Percentiles rank a stretch among this genome's conserved stretches.
phyloP scores from a whole-genome alignment of 2,888 invertebrate genomes.

The Agonopterix heracliana region DNA sequence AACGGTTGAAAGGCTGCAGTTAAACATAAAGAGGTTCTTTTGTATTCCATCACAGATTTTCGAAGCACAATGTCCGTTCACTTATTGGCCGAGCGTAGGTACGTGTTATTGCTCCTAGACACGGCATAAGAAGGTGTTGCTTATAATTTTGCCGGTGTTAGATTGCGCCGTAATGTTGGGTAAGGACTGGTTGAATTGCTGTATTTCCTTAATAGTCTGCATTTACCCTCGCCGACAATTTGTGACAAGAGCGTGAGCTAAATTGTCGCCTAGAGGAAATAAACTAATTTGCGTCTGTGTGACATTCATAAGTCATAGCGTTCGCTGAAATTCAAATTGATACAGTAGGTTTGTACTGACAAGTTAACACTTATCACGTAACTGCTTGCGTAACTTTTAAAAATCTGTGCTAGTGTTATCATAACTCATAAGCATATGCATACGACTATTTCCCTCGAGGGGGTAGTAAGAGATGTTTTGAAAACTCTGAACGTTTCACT shows the following conservation, averaged over 20 bases:
- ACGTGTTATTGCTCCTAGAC: conserved; percentile 59
- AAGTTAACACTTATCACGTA: too few relatives aligned
- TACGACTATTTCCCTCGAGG: too few relatives aligned
- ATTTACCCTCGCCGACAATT: conserved; percentile 74
- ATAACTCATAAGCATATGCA: too few relatives aligned
- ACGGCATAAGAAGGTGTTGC: conserved; percentile 70
- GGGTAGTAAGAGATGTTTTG: too few relatives aligned
- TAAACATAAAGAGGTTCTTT: too few relatives aligned
- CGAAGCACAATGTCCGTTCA: conserved; percentile 34
- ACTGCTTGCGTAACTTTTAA: too few relatives aligned
- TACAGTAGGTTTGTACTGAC: conserved; percentile 12
- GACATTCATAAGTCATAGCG: conserved; percentile 50
- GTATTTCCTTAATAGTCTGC: conserved; percentile 76
- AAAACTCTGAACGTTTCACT: too few relatives aligned
- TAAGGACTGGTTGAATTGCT: conserved; percentile 72
- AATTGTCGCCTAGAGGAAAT: conserved; percentile 73
- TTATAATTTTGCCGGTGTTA: conserved; percentile 70
- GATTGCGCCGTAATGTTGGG: conserved; percentile 72
- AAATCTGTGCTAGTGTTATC: too few relatives aligned
- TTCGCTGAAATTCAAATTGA: conserved; percentile 31
- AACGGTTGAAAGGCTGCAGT: too few relatives aligned
- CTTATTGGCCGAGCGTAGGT: conserved; percentile 23
- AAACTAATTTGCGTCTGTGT: conserved; percentile 73
- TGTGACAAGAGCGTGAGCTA: conserved; percentile 72
- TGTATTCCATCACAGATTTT: background rate